Base-by-base conservation (phyloP, 2,888 invertebrate species). In the Lagria hirta region DNA sequence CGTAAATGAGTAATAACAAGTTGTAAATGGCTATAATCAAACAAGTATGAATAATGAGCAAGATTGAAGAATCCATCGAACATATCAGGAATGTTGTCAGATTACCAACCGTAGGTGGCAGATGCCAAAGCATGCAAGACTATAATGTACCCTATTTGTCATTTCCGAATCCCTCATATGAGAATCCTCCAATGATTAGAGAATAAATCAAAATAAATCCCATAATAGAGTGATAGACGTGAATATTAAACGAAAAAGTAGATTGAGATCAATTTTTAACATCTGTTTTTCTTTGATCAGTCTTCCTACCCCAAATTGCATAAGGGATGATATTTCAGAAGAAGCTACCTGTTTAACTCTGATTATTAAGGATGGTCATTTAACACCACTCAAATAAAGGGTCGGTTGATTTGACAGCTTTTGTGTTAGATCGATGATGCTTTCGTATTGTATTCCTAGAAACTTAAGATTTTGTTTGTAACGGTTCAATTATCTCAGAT, bases 11-110 rank as follows among this genome's bases (percentile, higher is more conserved):
- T 51, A 54, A 51, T 48, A 41, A 47, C 45, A 43, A 50, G 41
- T 32, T 51, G 55, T 54, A 53, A 55, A 56, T 51, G 54, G 48
- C 54, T 48, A 54, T 54, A 56, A 55, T 55, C 59, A 53, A 59
- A 55, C 54, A 42, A 46, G 37, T 47, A 58, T 62, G 62, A 63
- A 57, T 60, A 58, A 62, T 62, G 58, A 51, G 46, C 52, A 54
- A 52, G 53, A 54, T 57, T 60, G 58, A 61, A 52, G 56, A 60
- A 65, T 62, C 60, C 55, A 57, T 61, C 62, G 56, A 62, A 62
- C 59, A 62, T 60, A 62, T 60, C 62, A 58, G 59, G 62, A 65
- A 64, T 63, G 65, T 64, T 64, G 64, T 64, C 60, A 60, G 61
- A 61, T 64, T 64, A 59, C 58, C 54, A 52, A 49, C 54, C 55